Evolutionary conservation across 23 tunicate species (phyloP).

Genomic region (Halocynthia roretzi): DNA sequence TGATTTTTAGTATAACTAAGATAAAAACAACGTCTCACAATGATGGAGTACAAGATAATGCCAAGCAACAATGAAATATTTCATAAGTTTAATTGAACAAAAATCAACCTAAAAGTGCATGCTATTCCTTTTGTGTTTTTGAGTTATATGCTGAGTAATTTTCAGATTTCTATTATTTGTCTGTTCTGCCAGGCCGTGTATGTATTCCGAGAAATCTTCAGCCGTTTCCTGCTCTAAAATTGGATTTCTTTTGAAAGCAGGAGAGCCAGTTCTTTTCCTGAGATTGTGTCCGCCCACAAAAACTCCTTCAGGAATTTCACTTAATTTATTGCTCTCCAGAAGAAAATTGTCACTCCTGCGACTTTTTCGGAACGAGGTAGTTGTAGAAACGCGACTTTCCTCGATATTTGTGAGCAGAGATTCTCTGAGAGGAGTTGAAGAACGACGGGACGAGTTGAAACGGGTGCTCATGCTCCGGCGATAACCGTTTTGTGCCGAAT

Average conservation of each 20-base stretch:
- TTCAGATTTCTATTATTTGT: background rate
- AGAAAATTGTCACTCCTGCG: background rate
- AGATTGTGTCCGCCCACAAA: slow-evolving; percentile 70
- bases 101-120: too few species aligned
- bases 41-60: too few species aligned
- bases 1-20: too few species aligned
- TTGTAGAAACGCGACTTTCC: too few species aligned
- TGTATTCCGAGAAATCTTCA: slow-evolving; percentile 28
- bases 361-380: background rate
- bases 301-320: slow-evolving; percentile 28
- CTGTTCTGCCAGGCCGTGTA: slow-evolving; percentile 1
- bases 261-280: slow-evolving; percentile 34
- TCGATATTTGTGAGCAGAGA: background rate
- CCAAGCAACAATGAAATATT: too few species aligned
- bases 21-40: too few species aligned
- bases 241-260: background rate
- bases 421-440: slow-evolving; percentile 69
- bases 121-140: too few species aligned
- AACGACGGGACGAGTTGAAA: slow-evolving; percentile 42
- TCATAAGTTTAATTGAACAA: too few species aligned
- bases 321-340: background rate
- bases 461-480: slow-evolving; percentile 14
- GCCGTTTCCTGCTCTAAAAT: slow-evolving; percentile 31
- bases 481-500: slow-evolving; percentile 4
- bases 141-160: too few species aligned